A percentile compares a stretch with the other conserved stretches of the same genome.
Conservation (phyloP, 2,888 invertebrate species). For the Drosophila kanekoi region DNA sequence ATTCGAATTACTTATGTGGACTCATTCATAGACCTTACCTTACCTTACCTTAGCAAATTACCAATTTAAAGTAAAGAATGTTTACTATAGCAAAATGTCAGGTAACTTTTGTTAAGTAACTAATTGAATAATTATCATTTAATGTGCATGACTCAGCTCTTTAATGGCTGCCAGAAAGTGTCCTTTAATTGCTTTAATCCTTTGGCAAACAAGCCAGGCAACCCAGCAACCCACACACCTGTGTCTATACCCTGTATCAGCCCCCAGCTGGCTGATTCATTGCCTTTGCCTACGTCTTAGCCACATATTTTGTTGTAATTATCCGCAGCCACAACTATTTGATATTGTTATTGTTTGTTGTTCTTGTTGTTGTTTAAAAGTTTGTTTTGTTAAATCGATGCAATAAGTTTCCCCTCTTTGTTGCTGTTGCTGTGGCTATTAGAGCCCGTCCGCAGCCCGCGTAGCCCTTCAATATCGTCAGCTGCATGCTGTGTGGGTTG, state of each 20-base stretch:
- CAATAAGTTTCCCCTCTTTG: conserved; percentile 20
- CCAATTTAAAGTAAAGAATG: too few species aligned
- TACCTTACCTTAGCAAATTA: too few species aligned
- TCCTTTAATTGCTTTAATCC: conserved; percentile 12
- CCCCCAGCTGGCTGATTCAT: conserved; percentile 5
- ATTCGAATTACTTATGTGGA: too few species aligned
- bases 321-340: conserved; percentile 44
- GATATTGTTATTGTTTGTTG: conserved; percentile 4
- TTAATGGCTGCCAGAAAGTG: conserved; percentile 11
- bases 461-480: conserved; percentile 7
- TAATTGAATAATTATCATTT: background rate
- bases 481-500: conserved; percentile 56
- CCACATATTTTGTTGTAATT: conserved; percentile 43
- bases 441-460: background rate
- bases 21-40: too few species aligned
- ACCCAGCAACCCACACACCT: conserved; percentile 10
- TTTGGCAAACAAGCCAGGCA: conserved; percentile 22
- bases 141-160: conserved; percentile 15
- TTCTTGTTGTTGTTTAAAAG: conserved; percentile 19
- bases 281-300: conserved; percentile 5
- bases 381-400: conserved; percentile 64
- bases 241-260: too few species aligned
- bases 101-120: too few species aligned
- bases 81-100: too few species aligned
- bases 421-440: conserved; percentile 13